Base-by-base conservation (phyloP, 1,140 invertebrate species). In the Ceratina japonica region DNA sequence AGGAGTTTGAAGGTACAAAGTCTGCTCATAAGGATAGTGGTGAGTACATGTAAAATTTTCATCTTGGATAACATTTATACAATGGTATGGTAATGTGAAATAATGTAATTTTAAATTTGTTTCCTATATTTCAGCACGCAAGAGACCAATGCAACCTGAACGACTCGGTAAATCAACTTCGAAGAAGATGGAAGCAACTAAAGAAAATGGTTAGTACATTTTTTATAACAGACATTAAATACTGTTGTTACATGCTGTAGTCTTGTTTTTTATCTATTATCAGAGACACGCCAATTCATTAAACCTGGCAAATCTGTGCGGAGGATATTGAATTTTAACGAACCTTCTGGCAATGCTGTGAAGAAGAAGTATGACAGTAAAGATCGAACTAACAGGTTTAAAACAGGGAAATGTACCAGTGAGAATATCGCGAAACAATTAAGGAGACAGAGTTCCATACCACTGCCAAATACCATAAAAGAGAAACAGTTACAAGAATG, bases 381-480 rank as follows among this genome's bases (percentile, higher is more conserved):
- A 64, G 56, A 15, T 22, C 66, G 72, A n/a, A 15, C 1, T 3
- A 27, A 58, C 49, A 56, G 74, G 18, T 31, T 20, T 51, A 18
- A 1, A 59, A 18, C 0, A n/a, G 8, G 62, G 44, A 10, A 59
- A 1, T 3, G 37, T 2, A 16, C 13, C 24, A 3, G 2, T 20
- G 13, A 54, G 7, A 56, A 71, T 12, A 27, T 13, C 61, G 22
- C 0, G 18, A 7, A 73, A 22, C 20, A 8, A 15, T 3, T 37
- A 13, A 58, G n/a, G 3, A 84, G 69, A 56, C 82, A 61, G 74
- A 89, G 87, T 66, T 78, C 72, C 18, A 52, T 89, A 27, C 4
- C 88, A 31, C 82, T 80, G 52, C 87, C 86, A 24, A 89, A 89
- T 72, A 76, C 65, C 20, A 89, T 89, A 76, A 86, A 72, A 75